A percentile compares a stretch with the other conserved stretches of the same genome.
These are phyloP conservation scores for Bufo gargarizans DNA, from an alignment of 2,113 vertebrate species.

Conservation along the genomic window DNA sequence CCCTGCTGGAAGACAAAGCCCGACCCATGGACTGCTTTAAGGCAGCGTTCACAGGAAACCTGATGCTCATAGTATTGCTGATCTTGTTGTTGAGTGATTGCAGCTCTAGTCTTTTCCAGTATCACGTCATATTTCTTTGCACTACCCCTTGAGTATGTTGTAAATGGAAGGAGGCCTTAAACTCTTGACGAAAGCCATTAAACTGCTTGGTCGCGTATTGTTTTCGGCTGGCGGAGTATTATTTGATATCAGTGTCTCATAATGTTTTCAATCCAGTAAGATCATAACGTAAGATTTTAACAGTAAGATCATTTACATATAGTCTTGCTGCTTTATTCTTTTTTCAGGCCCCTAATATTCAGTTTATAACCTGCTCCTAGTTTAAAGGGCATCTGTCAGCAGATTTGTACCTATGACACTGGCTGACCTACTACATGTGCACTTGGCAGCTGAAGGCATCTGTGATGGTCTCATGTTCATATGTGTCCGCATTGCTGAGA, in stretches of 20 bases:
- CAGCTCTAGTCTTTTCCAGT: slow-evolving; percentile 22
- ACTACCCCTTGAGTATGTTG: slow-evolving; percentile 19
- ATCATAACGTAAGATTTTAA: background rate
- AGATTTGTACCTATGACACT: no score
- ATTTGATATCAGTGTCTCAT: background rate
- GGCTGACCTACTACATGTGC: no score
- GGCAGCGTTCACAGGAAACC: slow-evolving; percentile 15
- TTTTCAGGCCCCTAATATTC: no score
- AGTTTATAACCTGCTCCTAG: no score
- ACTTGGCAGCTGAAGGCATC: no score
- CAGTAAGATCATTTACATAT: no score
- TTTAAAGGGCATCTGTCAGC: no score
- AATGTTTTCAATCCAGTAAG: background rate
- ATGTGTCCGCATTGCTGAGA: no score
- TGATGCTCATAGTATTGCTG: slow-evolving; percentile 18
- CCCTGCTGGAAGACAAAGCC: background rate
- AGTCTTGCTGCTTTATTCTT: no score
- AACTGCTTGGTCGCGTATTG: background rate
- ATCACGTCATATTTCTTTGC: slow-evolving; percentile 44
- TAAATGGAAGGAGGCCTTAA: slow-evolving; percentile 17
- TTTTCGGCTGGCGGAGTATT: background rate
- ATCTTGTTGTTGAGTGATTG: slow-evolving; percentile 45
- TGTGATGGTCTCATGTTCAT: no score
- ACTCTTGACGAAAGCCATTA: slow-evolving; percentile 23
- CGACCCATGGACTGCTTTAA: slow-evolving; percentile 4